Evolutionary conservation across 2,113 vertebrate genomes (phyloP).

Genomic region (Crotophaga sulcirostris): DNA sequence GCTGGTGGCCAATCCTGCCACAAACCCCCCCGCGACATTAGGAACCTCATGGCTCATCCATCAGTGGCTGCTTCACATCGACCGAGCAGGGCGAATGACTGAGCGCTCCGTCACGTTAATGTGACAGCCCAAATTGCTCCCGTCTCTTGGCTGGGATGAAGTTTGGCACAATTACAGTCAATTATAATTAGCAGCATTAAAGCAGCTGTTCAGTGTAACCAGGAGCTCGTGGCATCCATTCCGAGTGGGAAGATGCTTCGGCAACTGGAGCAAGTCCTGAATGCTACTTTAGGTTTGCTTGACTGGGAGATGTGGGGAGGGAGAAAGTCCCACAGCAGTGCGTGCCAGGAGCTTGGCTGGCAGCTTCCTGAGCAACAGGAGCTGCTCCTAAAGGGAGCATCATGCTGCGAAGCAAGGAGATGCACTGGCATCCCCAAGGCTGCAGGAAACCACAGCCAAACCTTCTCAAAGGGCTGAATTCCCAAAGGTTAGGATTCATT

Average conservation of each 20-base stretch:
- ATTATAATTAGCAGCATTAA: not conserved
- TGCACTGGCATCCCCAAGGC: not conserved
- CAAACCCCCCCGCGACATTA: no score
- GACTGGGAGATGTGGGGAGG: no score
- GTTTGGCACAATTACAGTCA: not conserved
- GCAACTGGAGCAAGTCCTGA: not conserved
- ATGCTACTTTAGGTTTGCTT: not conserved
- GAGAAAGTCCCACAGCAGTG: not conserved
- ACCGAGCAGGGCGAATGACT: not conserved
- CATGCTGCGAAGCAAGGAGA: not conserved
- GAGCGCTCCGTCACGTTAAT: not conserved
- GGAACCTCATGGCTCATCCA: not conserved
- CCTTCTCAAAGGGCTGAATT: not conserved
- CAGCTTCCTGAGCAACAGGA: not conserved
- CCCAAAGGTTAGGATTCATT: not conserved
- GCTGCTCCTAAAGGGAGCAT: accelerated
- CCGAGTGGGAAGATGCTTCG: not conserved
- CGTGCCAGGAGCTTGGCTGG: not conserved
- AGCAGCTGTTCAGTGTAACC: not conserved
- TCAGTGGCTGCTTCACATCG: not conserved
- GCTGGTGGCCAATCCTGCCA: no score
- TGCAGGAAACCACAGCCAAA: not conserved
- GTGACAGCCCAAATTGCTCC: not conserved
- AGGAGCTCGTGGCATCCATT: not conserved
- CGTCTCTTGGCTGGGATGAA: not conserved